Percentiles rank a stretch among this genome's conserved stretches.
phyloP scores from a whole-genome alignment of 2,113 vertebrate species.

The Pardalotus punctatus region DNA sequence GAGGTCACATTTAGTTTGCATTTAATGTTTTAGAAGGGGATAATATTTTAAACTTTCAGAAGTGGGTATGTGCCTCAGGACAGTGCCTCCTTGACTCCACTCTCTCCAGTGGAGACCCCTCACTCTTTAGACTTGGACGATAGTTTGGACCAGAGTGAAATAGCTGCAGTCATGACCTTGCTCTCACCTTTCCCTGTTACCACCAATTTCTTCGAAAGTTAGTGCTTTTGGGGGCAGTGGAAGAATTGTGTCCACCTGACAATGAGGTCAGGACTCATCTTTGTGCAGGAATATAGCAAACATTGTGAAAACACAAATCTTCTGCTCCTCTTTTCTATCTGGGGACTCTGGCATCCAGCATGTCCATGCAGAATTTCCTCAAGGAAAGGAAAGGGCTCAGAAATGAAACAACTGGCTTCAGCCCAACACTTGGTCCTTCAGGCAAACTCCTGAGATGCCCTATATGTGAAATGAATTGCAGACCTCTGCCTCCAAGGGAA shows the following conservation, averaged over 20 bases:
- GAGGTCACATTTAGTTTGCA: neutral
- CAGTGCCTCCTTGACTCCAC: neutral
- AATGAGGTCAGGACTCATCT: neutral
- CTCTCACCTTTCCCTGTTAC: neutral
- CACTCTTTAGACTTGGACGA: neutral
- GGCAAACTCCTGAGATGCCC: neutral
- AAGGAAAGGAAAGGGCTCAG: neutral
- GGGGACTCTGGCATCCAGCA: neutral
- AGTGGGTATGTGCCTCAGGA: neutral
- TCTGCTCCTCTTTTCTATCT: neutral
- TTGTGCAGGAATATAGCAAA: neutral
- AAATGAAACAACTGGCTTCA: constrained; percentile 7
- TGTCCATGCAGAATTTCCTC: neutral
- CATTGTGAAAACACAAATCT: neutral
- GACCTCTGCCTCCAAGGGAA: neutral
- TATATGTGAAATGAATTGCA: constrained; percentile 21
- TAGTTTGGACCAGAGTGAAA: neutral
- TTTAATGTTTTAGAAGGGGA: neutral
- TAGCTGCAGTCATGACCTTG: neutral
- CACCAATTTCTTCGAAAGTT: neutral
- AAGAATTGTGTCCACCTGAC: neutral
- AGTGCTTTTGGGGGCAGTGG: neutral
- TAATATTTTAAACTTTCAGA: neutral
- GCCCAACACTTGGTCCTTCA: neutral
- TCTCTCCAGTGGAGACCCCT: neutral